A percentile compares a stretch with the other conserved stretches of the same genome.
phyloP scores from a whole-genome alignment of 2,888 invertebrate genomes.

The Mythimna vitellina region DNA sequence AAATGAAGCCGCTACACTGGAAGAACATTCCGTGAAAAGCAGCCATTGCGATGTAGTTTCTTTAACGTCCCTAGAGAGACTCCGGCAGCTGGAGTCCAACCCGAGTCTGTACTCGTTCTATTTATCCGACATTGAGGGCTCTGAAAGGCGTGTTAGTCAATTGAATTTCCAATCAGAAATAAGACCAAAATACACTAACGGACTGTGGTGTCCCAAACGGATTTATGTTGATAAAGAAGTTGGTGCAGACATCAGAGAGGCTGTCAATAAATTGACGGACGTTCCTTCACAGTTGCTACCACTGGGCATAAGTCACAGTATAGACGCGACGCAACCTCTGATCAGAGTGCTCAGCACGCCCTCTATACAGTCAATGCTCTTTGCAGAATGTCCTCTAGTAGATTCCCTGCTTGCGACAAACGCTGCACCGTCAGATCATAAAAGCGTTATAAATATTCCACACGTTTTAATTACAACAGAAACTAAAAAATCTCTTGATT shows the following conservation, averaged over 20 bases:
- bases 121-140: slow-evolving; percentile 66
- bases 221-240: slow-evolving; percentile 78
- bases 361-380: slow-evolving; percentile 72
- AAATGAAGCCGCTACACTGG: slow-evolving; percentile 62
- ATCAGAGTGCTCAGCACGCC: slow-evolving; percentile 69
- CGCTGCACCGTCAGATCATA: slow-evolving; percentile 50
- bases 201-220: slow-evolving; percentile 45
- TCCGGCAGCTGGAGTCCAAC: slow-evolving; percentile 73
- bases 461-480: slow-evolving; percentile 39
- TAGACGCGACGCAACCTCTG: slow-evolving; percentile 71
- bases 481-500: slow-evolving; percentile 30
- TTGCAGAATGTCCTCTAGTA: slow-evolving; percentile 65
- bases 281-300: slow-evolving; percentile 73
- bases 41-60: slow-evolving; percentile 70
- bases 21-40: slow-evolving; percentile 61
- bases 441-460: slow-evolving; percentile 64
- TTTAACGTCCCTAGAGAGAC: slow-evolving; percentile 73
- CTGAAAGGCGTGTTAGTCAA: slow-evolving; percentile 19
- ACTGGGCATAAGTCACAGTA: slow-evolving; percentile 65
- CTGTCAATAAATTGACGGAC: slow-evolving; percentile 72
- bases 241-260: slow-evolving; percentile 69
- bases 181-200: slow-evolving; percentile 16
- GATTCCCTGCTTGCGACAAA: slow-evolving; percentile 48
- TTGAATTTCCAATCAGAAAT: slow-evolving; percentile 34
- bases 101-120: slow-evolving; percentile 74